phyloP scores from a whole-genome alignment of 92 coral and sea anemone species.

The Phymanthus crucifer region DNA sequence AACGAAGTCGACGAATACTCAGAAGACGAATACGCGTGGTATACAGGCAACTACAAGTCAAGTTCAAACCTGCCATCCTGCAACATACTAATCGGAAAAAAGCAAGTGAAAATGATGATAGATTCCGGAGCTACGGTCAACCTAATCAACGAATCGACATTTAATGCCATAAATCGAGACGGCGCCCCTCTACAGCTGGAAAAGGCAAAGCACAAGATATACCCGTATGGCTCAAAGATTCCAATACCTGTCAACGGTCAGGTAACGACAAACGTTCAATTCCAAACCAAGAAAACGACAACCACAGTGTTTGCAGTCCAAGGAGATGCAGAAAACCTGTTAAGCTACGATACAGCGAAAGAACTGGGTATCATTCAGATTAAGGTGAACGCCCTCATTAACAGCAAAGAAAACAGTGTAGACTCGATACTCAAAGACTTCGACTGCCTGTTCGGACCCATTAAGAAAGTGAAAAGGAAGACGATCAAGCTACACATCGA shows the following conservation, averaged over 20 bases:
- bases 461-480: slow-evolving; percentile 10
- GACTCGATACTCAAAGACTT: background rate
- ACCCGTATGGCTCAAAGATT: background rate
- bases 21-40: slow-evolving; percentile 13
- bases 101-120: slow-evolving; percentile 28
- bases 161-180: background rate
- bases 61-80: slow-evolving; percentile 40
- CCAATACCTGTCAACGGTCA: background rate
- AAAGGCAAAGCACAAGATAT: background rate
- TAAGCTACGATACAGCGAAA: slow-evolving; percentile 47
- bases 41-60: background rate
- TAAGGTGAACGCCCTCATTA: slow-evolving; percentile 25
- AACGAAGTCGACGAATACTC: slow-evolving; percentile 27
- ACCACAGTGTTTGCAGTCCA: slow-evolving; percentile 18
- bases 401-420: background rate
- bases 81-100: slow-evolving; percentile 24
- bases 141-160: background rate
- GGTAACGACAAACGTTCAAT: background rate
- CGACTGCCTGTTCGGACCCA: background rate
- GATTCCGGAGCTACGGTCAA: slow-evolving; percentile 30
- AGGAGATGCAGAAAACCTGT: slow-evolving; percentile 31
- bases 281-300: background rate
- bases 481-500: slow-evolving; percentile 13
- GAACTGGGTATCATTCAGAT: slow-evolving; percentile 37
- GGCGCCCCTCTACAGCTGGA: background rate